Evolutionary conservation across 1,140 invertebrate species (phyloP), one percentile per base, ranked within the genome.

Genomic region (Euschistus heros): DNA sequence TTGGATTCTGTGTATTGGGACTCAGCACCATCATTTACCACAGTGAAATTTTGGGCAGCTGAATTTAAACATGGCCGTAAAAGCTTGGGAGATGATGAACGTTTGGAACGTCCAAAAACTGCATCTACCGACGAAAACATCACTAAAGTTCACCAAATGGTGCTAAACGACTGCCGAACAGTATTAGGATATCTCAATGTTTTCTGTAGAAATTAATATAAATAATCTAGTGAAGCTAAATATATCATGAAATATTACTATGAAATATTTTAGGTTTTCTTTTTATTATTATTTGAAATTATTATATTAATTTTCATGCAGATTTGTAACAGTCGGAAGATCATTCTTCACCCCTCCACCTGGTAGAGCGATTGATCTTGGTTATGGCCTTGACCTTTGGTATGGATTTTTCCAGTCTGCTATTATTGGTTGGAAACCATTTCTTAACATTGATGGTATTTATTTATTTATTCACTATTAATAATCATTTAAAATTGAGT

Each of bases 391-490:
- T 67, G 83, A 88, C 72, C 76, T 89, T 67, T 86, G 86, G 79
- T 76, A 82, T 50, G 88, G 89, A 0, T 75, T 86, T 52, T 91
- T 85, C 73, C 86, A 88, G 71, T 86, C 85, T 1, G 83, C 84
- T 0, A 80, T 89, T 67, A 75, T 89, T 50, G 87, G 87, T 0
- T 85, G 84, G 74, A 81, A 78, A 68, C 81, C 87, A 0, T 86
- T 78, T 69, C 73, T 91, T 2, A 92, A 92, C 74, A 78, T 91
- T 37, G 88, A 92, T 75, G 85, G 83, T 83, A 77, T 73, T 67
- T 68, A 62, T 67, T 68, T 68, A 59, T 17, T 24, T 27, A 10
- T n/a, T n/a, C n/a, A n/a, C n/a, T n/a, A n/a, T n/a, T n/a, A n/a
- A n/a, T n/a, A n/a, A n/a, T n/a, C n/a, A n/a, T n/a, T n/a, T n/a